Evolutionary conservation across 2,797 vertebrate genomes (phyloP), one percentile per base, ranked within the genome.

Genomic region (Lemur catta): DNA sequence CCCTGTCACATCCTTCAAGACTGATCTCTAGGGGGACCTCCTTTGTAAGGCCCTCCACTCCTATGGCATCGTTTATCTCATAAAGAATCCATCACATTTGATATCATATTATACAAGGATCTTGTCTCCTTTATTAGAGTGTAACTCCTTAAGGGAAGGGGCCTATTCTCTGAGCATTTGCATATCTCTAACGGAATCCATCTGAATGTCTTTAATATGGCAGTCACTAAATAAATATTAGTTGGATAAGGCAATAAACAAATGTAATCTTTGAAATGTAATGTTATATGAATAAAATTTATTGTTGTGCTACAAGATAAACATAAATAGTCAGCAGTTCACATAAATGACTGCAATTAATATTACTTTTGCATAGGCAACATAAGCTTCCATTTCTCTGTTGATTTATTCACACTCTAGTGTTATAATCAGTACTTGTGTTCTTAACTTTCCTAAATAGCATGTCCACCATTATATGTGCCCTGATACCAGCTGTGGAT

Each of bases 391-490:
- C n/a, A 7, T 20, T 76, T 90, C 80, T 81, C 33, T 94, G 15
- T 65, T 81, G 55, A 74, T 55, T 72, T 82, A 88, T 52, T 91
- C 61, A 78, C 15, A 1, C 18, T 81, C n/a, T 69, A 33, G 2
- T 48, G 87, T 80, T 78, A 80, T n/a, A 69, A 13, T 90, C 33
- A 75, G 11, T n/a, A 78, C 18, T 18, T 33, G 1, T 75, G 48
- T 59, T 78, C 41, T 87, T 84, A 75, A 71, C 93, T 91, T 95
- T 94, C 57, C 43, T 30, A 61, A 76, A 43, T 81, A 57, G 38
- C 28, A n/a, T 67, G 17, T 38, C 48, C n/a, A 20, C 48, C 33
- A 75, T 84, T 78, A 75, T 20, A 28, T 72, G 26, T 55, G 14
- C 20, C 13, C n/a, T 7, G 2, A 43, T 90, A 61, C 2, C 30